phyloP scores from a whole-genome alignment of 1,140 invertebrate genomes.

The Papilio dardanus region DNA sequence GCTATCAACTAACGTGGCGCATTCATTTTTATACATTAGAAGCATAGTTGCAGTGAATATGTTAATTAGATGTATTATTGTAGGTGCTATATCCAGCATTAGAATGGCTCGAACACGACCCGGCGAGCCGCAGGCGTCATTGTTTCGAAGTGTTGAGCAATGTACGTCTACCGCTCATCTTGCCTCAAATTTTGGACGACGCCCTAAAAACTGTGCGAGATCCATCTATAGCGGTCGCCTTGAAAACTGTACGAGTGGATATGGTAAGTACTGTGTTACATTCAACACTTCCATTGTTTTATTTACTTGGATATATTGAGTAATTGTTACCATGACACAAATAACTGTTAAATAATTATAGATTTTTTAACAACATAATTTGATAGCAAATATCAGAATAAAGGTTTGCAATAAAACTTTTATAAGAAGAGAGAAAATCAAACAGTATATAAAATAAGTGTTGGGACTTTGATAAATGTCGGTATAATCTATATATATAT shows the following conservation, averaged over 20 bases:
- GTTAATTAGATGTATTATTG: constrained; percentile 33
- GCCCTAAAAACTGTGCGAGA: constrained; percentile 92
- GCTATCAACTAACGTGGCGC: too few relatives aligned
- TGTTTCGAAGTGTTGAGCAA: constrained; percentile 94
- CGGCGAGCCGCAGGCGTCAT: constrained; percentile 89
- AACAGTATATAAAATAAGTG: too few relatives aligned
- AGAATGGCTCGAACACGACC: constrained; percentile 94
- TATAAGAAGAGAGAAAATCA: too few relatives aligned
- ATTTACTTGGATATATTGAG: not conserved
- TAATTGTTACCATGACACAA: not conserved
- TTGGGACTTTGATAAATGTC: too few relatives aligned
- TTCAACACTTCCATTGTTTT: constrained; percentile 21
- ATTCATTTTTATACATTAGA: not conserved
- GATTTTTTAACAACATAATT: not conserved
- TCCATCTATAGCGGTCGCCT: constrained; percentile 90
- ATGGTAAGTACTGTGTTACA: constrained; percentile 81
- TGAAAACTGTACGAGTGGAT: constrained; percentile 92
- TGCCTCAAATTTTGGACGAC: constrained; percentile 90
- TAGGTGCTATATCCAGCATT: constrained; percentile 95
- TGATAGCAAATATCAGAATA: not conserved
- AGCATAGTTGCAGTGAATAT: not conserved
- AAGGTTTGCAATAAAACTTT: not conserved
- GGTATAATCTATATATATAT: too few relatives aligned
- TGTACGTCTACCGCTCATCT: constrained; percentile 93
- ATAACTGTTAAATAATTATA: not conserved